Evolutionary conservation across 2,888 invertebrate genomes (phyloP).

Genomic region (Loripinus fragilis): DNA sequence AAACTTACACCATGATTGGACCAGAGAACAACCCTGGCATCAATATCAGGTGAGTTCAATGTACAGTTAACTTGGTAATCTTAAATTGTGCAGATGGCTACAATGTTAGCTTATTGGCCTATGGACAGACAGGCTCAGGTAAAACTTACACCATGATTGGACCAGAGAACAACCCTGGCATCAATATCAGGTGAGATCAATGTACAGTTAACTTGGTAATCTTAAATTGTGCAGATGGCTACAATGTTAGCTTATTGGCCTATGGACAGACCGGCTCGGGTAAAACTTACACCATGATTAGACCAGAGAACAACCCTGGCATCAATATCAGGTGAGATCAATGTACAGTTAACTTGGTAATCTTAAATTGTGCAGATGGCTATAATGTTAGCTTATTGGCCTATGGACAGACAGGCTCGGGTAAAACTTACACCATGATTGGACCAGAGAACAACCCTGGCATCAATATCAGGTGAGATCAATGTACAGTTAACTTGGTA

Average conservation of each 20-base stretch:
- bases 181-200: constrained; percentile 79
- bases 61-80: too few species aligned
- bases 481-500: too few species aligned
- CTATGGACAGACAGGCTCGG: too few species aligned
- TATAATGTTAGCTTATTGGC: too few species aligned
- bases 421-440: too few species aligned
- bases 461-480: too few species aligned
- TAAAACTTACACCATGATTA: constrained; percentile 83
- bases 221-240: constrained; percentile 83
- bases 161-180: constrained; percentile 80
- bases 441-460: too few species aligned
- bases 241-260: constrained; percentile 83
- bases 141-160: constrained; percentile 84
- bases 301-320: constrained; percentile 80
- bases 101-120: constrained; percentile 83
- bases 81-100: constrained; percentile 84
- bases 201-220: too few species aligned
- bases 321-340: constrained; percentile 80
- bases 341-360: too few species aligned
- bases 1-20: constrained; percentile 83
- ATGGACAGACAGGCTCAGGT: constrained; percentile 83
- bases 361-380: too few species aligned
- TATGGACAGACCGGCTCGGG: constrained; percentile 83
- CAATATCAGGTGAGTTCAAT: constrained; percentile 77
- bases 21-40: constrained; percentile 81